Conservation (phyloP, 2,888 invertebrate species). For the Scelioninae gen. 1 region DNA sequence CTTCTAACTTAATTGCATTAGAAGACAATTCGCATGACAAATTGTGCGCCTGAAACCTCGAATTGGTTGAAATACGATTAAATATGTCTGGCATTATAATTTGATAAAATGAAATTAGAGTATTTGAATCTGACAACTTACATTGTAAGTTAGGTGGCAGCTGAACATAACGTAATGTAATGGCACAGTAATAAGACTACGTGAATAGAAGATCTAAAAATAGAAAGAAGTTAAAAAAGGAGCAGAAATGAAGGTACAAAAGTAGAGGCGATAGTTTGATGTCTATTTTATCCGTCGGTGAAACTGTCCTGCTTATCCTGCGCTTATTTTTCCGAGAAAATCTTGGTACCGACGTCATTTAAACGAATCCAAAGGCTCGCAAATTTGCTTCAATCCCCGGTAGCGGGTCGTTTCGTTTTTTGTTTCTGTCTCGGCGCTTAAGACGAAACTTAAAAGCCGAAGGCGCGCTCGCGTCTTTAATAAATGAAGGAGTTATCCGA, state of each 20-base stretch:
- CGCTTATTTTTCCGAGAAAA: slow-evolving; percentile 58
- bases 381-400: slow-evolving; percentile 47
- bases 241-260: slow-evolving; percentile 44
- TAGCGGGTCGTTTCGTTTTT: slow-evolving; percentile 29
- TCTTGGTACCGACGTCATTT: slow-evolving; percentile 58
- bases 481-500: slow-evolving; percentile 67
- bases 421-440: slow-evolving; percentile 39
- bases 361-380: slow-evolving; percentile 50
- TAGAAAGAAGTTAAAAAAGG: slow-evolving; percentile 52
- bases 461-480: slow-evolving; percentile 45
- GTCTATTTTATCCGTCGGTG: slow-evolving; percentile 53
- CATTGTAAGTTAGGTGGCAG: slow-evolving; percentile 72
- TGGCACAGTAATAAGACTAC: slow-evolving; percentile 72
- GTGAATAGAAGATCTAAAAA: slow-evolving; percentile 67
- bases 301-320: slow-evolving; percentile 53
- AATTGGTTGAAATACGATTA: not conserved
- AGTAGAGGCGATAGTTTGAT: slow-evolving; percentile 33
- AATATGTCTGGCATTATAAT: slow-evolving; percentile 17
- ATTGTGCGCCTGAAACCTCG: too few relatives aligned
- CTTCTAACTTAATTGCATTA: too few relatives aligned
- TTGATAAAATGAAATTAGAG: slow-evolving; percentile 76
- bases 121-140: slow-evolving; percentile 80
- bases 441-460: slow-evolving; percentile 33
- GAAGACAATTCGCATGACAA: too few relatives aligned
- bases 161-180: slow-evolving; percentile 77